Percentiles rank a stretch among this genome's conserved stretches.
These are phyloP conservation scores for Eremophila alpestris DNA, from an alignment of 2,797 vertebrate genomes.

Conservation along the genomic window DNA sequence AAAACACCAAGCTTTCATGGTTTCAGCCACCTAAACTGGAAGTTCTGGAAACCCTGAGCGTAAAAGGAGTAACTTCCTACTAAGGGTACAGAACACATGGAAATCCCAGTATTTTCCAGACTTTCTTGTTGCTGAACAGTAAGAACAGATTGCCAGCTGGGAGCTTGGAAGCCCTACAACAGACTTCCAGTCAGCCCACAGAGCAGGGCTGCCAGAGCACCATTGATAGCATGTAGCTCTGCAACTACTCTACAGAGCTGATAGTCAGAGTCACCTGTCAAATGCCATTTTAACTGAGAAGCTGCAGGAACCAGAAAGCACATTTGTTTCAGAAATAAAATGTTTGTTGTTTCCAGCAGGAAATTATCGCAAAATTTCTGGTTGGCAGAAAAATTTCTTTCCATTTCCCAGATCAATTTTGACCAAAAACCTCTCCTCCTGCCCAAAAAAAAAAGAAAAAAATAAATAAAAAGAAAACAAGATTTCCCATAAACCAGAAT, in stretches of 20 bases:
- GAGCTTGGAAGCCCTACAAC: not conserved
- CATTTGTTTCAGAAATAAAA: slow-evolving; percentile 2
- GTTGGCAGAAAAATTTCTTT: not conserved
- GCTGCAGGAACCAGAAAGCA: not conserved
- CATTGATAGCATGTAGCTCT: not conserved
- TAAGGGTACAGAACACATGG: not conserved
- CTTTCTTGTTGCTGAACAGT: not conserved
- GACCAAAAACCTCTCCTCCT: not conserved
- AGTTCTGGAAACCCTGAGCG: not conserved
- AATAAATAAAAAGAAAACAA: not conserved
- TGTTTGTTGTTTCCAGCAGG: not conserved
- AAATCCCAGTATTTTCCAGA: slow-evolving; percentile 39
- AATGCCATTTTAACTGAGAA: slow-evolving; percentile 30
- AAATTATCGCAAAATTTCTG: not conserved
- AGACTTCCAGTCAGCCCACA: slow-evolving; percentile 8
- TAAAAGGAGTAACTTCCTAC: not conserved
- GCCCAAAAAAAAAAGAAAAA: no score
- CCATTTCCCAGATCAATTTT: not conserved
- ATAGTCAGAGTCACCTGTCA: slow-evolving; percentile 34
- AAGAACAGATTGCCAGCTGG: not conserved
- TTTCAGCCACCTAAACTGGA: not conserved
- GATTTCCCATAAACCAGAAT: not conserved
- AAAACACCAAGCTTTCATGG: not conserved
- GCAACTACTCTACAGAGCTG: not conserved
- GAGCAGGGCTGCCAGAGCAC: not conserved